Evolutionary conservation across 2,888 invertebrate species (phyloP), one percentile per base, ranked within the genome.

Genomic region (Ischnus inquisitorius): DNA sequence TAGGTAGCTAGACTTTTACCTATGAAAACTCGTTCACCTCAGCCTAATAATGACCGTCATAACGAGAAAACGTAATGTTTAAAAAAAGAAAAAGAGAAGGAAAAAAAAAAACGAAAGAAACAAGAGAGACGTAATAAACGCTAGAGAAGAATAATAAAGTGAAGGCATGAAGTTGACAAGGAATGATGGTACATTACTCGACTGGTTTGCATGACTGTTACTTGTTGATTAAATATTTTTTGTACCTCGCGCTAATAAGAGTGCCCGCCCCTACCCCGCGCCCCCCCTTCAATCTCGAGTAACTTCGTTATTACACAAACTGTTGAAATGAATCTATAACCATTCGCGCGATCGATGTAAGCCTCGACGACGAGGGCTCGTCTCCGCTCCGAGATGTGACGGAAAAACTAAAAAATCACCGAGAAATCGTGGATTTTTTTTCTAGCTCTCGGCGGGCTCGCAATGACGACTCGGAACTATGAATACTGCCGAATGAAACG

Each of bases 1-100:
- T 88, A 89, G 90, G 89, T 90, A 90, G 86, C 87, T 89, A 89
- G 84, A 88, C 80, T 88, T 48, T 83, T 90, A 89, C 82, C 86
- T 90, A 89, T 85, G 76, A 76, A 86, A 82, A 81, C 76, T 80
- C 79, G 84, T 86, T 85, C 85, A 77, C 79, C 83, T 81, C 85
- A 83, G 74, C 84, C 80, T 82, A 81, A 48, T 46, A 65, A 65
- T 71, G 71, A 64, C 57, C 78, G 69, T 78, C 51, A 51, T 48
- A 69, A 22, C 57, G 57, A 62, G 22, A 67, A 57, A 46, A 41
- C 60, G 12, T 43, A 71, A 82, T 78, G 78, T 78, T 79, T 79
- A 82, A 14, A 75, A 81, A 79, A 79, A 79, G 80, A 81, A 57
- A 46, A 25, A 67, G 12, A 54, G 71, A 82, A 79, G 77, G 76